Evolutionary conservation across 53 echinoderm and acorn worm genomes (phyloP), one percentile per base, ranked within the genome.

Genomic region (Arbacia lixula): DNA sequence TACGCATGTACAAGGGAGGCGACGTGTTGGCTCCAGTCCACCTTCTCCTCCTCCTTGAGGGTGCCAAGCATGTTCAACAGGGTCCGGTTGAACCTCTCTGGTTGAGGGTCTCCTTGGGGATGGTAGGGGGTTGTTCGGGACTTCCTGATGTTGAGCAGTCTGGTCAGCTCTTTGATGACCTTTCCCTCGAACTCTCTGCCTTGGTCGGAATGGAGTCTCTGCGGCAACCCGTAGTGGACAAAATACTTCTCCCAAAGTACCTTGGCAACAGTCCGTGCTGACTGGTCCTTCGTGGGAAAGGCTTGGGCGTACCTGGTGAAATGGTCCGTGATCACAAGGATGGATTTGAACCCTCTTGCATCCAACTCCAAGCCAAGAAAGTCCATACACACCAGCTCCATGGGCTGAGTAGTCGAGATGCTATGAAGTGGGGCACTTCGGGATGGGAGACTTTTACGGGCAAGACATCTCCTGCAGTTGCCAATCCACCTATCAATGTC

Each of bases 221-320:
- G 42, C 0, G 83, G 92, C 1, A 92, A n/a, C 1, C 88, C 88
- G 25, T 92, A 88, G 36, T 92, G 92, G 0, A 88, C 71, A 34
- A 92, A 92, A 68, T 72, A 92, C 1, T 86, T 92, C 26, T 92
- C 92, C 89, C 89, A 92, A 0, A 92, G 52, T 3, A 58, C 29
- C 26, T 78, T 89, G 0, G 92, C 89, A 5, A 89, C 89, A 2
- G 92, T 89, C 5, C 38, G 29, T 29, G 86, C 89, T 0, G 74
- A n/a, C 76, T 92, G 92, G 51, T 92, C 88, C 66, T 76, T 89
- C 1, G 92, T 89, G 2, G 89, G 83, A 51, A 87, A 93, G 0
- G 93, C 89, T 32, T 85, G 88, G 0, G 85, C 91, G 68, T 91
- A 88, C 2, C 91, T 43, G 0, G 88, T 92, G 55, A 71, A 90